These are phyloP conservation scores for Tortricodes alternella DNA, from an alignment of 2,888 invertebrate genomes.

Conservation along the genomic window DNA sequence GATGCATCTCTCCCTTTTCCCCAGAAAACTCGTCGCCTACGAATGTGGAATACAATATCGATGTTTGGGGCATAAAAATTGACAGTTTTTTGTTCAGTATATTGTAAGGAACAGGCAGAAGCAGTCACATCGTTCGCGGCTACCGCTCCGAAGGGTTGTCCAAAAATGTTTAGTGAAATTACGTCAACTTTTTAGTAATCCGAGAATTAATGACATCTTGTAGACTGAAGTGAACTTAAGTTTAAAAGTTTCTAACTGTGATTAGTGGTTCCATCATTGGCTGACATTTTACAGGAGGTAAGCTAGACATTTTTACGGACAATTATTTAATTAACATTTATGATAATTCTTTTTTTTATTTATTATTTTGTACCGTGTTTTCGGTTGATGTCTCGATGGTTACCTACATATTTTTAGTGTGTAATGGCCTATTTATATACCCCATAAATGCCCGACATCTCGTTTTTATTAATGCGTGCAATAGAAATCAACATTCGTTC, in stretches of 20 bases:
- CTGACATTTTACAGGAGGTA: constrained; percentile 33
- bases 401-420: constrained; percentile 26
- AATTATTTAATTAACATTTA: constrained; percentile 28
- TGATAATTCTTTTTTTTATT: background rate
- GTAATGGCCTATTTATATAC: background rate
- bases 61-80: constrained; percentile 82
- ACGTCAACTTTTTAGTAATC: constrained; percentile 37
- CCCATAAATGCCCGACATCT: too few relatives aligned
- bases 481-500: background rate
- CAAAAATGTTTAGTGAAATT: constrained; percentile 48
- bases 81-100: constrained; percentile 81
- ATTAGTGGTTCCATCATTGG: constrained; percentile 41
- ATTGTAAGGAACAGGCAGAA: constrained; percentile 61
- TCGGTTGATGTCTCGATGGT: background rate
- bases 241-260: constrained; percentile 26
- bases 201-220: background rate
- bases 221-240: constrained; percentile 15
- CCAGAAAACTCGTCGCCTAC: constrained; percentile 74
- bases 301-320: constrained; percentile 44
- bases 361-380: background rate
- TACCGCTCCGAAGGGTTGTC: constrained; percentile 60
- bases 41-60: constrained; percentile 80
- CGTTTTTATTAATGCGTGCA: background rate
- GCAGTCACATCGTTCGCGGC: constrained; percentile 52
- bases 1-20: constrained; percentile 48